These are phyloP conservation scores for Myiozetetes cayanensis DNA, from an alignment of 2,113 vertebrate genomes.

Conservation along the genomic window DNA sequence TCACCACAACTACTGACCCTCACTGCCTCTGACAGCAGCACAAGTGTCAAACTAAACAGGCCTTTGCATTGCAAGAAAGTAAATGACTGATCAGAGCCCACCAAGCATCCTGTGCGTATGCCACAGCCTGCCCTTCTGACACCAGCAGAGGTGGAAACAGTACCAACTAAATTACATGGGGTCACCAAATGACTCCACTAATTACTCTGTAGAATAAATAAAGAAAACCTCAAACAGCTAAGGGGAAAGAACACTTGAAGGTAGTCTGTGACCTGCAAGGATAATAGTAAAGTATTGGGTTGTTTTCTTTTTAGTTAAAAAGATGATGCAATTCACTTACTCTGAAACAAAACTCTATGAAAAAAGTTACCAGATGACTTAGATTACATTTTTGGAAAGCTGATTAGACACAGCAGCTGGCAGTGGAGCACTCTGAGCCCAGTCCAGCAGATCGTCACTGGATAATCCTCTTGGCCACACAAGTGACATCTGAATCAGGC, in stretches of 20 bases:
- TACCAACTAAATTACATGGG: not conserved
- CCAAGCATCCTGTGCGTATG: slow-evolving; percentile 8
- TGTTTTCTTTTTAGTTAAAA: not conserved
- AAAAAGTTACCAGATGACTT: not conserved
- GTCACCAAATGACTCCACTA: slow-evolving; percentile 16
- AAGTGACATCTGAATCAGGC: not conserved
- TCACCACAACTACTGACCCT: slow-evolving; percentile 74
- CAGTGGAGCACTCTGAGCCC: not conserved
- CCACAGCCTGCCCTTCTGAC: slow-evolving; percentile 35
- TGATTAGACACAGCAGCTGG: not conserved
- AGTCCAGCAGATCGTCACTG: not conserved
- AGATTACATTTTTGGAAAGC: not conserved
- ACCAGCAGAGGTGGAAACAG: slow-evolving; percentile 32
- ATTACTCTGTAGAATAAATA: slow-evolving; percentile 1
- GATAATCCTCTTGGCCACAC: not conserved
- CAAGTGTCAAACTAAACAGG: slow-evolving; percentile 71
- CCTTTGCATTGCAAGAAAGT: slow-evolving; percentile 64
- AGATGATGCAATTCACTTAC: not conserved
- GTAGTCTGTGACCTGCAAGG: not conserved
- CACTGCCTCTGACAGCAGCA: slow-evolving; percentile 74
- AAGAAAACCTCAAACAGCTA: not conserved
- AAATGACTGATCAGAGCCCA: slow-evolving; percentile 63
- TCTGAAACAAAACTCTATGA: not conserved
- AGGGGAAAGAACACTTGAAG: not conserved
- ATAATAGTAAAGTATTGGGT: not conserved